Evolutionary conservation across 2,888 invertebrate genomes (phyloP).

Genomic region (Colostygia pectinataria): DNA sequence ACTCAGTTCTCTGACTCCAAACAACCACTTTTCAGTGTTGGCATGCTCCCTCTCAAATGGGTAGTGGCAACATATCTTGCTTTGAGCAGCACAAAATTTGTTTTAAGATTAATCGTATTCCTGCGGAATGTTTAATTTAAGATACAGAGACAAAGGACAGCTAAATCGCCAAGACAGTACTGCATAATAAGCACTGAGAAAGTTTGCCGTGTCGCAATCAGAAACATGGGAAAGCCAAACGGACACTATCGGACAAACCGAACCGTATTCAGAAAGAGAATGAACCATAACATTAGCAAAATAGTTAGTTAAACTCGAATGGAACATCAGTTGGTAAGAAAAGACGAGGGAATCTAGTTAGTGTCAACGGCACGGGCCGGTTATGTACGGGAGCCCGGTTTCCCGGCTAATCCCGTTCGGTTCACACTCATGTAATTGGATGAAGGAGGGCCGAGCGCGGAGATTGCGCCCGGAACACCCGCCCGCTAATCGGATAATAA

Average conservation of each 20-base stretch:
- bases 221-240: constrained; percentile 5
- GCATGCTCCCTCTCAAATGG: constrained; percentile 58
- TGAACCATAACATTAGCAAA: constrained; percentile 26
- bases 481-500: constrained; percentile 76
- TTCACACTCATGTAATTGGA: constrained; percentile 79
- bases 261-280: constrained; percentile 17
- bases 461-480: constrained; percentile 68
- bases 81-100: constrained; percentile 29
- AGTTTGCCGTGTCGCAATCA: constrained; percentile 5
- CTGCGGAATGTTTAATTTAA: constrained; percentile 6
- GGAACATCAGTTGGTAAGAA: constrained; percentile 29
- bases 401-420: constrained; percentile 68
- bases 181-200: neutral
- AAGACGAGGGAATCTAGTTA: constrained; percentile 43
- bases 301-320: constrained; percentile 25
- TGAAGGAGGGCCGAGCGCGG: constrained; percentile 67
- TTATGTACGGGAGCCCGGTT: constrained; percentile 47
- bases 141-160: constrained; percentile 1
- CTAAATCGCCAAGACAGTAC: neutral
- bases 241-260: constrained; percentile 4
- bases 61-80: constrained; percentile 51
- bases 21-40: constrained; percentile 68
- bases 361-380: constrained; percentile 47
- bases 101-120: constrained; percentile 15
- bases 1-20: constrained; percentile 61